Evolutionary conservation across 2,888 invertebrate genomes (phyloP), one percentile per base, ranked within the genome.

Genomic region (Andrena fulva): DNA sequence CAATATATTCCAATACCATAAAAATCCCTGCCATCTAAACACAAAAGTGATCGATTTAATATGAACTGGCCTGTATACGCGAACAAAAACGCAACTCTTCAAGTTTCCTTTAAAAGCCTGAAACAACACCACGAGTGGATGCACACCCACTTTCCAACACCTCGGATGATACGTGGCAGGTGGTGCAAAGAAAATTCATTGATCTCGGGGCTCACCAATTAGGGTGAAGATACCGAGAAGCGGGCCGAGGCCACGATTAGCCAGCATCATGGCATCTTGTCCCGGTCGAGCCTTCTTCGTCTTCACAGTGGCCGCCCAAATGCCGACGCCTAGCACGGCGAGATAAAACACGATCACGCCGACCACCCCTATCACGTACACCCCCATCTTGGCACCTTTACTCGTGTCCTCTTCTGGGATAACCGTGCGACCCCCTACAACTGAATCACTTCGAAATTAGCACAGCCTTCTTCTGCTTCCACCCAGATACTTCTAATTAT

Each of bases 221-320:
- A 97, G 96, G 0, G 97, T 96, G 92, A 96, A 96, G 74, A 96
- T 95, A 24, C 96, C 97, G 20, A 97, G 96, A 79, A 96, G 92
- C 20, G 96, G 93, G 12, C 96, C 95, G 80, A 97, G 95, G 89
- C 96, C 96, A 77, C 96, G 93, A 50, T 96, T 96, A 2, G 96
- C 96, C 86, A 97, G 91, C 95, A 97, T 96, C 86, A 96, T 95
- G 89, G 96, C 96, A 89, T 96, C 96, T 73, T 95, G 95, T 85
- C 95, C 95, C 50, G 92, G 93, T 84, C 95, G 94, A 91, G 96
- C 96, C 81, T 95, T 94, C 63, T 89, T 91, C 68, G 87, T 90
- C 75, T 89, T 90, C 31, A 88, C 82, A 16, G 91, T 90, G 16
- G 91, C 92, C 10, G 92, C 92, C 96, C 96, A 96, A 67, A 97